phyloP scores from a whole-genome alignment of 1,140 invertebrate genomes.

The Hylaeus volcanicus region DNA sequence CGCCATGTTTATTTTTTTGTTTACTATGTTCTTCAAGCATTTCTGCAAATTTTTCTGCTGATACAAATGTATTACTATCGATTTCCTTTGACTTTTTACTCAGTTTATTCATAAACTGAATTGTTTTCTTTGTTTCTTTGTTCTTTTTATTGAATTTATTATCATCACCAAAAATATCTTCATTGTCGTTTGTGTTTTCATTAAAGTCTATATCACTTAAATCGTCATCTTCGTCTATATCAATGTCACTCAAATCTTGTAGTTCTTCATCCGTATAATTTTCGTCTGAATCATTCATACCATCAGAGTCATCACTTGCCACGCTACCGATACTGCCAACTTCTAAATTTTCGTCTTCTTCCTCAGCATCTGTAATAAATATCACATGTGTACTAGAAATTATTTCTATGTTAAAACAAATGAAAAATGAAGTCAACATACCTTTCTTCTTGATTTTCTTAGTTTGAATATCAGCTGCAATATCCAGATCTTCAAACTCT shows the following conservation, averaged over 20 bases:
- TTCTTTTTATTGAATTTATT: constrained; percentile 35
- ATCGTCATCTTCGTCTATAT: constrained; percentile 60
- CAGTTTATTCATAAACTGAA: constrained; percentile 29
- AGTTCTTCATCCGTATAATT: constrained; percentile 58
- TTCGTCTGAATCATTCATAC: constrained; percentile 67
- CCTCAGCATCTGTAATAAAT: constrained; percentile 22
- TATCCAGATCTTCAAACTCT: constrained; percentile 83
- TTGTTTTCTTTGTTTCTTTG: constrained; percentile 17
- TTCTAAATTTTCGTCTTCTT: constrained; percentile 68
- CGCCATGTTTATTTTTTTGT: constrained; percentile 82
- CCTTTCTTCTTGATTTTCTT: constrained; percentile 72
- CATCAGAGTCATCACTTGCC: constrained; percentile 71
- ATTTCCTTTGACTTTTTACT: constrained; percentile 51
- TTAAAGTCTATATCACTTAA: constrained; percentile 65
- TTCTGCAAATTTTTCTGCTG: constrained; percentile 87
- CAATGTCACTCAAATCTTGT: constrained; percentile 62
- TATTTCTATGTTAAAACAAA: constrained; percentile 3
- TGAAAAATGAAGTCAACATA: constrained; percentile 35
- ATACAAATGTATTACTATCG: constrained; percentile 82
- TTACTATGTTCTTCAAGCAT: constrained; percentile 85
- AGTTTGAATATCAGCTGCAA: constrained; percentile 78
- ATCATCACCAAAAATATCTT: constrained; percentile 10
- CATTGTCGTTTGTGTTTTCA: constrained; percentile 46
- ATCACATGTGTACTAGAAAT: background rate
- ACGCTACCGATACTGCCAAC: constrained; percentile 75